Base-by-base conservation (phyloP, 2,113 vertebrate species). In the Lagenorhynchus albirostris region DNA sequence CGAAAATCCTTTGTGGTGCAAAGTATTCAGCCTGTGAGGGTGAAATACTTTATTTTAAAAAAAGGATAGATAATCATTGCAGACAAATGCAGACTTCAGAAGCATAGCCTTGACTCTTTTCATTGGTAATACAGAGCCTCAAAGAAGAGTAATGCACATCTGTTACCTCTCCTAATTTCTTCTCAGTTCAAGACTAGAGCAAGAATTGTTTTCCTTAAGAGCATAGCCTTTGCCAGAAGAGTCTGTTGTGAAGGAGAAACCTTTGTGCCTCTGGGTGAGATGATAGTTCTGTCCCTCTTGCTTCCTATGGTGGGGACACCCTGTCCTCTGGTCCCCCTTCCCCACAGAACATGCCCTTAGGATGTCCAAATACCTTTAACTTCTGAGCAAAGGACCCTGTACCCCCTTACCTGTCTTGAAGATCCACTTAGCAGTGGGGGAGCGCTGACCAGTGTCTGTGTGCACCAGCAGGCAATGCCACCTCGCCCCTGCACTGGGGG, bases 341-440 rank as follows among this genome's bases (percentile, higher is more conserved):
- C 20, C 47, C 18, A 53, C 18, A 58, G 80, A 41, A 41, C 23
- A 26, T 36, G 9, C 50, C 38, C 65, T 60, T 31, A 58, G 50
- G 26, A 55, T 13, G 11, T 6, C 6, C 74, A 82, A 5, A 70
- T 6, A 20, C 38, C 41, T 90, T 13, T 31, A 31, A 58, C 60
- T 74, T 17, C 41, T 74, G 11, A 36, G n/a, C 74, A 13, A 21
- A 67, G 84, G 17, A 12, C 36, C 58, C 70, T 10, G 1, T 23
- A 18, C 25, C 21, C 90, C 53, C 21, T 18, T 53, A 33, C 41
- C n/a, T 84, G 63, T 15, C 80, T 38, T 25, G 2, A 77, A 50
- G 50, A 62, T 21, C 26, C 41, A 5, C 0, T 10, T 26, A 29
- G 70, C 8, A 11, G 5, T 26, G 14, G 8, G 2, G 3, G 20